Conservation (phyloP, 53 echinoderm and acorn worm genomes). For the Henricia sp. region DNA sequence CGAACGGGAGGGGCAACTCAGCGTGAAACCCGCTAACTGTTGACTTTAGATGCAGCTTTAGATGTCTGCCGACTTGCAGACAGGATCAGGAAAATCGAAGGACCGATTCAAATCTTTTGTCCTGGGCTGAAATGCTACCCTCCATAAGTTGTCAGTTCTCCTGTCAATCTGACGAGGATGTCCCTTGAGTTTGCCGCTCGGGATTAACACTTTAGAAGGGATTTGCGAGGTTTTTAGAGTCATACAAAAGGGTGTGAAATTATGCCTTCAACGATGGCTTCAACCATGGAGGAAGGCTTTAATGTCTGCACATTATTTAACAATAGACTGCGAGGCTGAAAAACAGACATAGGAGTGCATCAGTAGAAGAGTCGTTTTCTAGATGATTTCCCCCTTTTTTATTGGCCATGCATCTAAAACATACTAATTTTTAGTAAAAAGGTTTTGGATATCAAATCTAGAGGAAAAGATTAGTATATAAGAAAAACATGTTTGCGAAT, state of each 20-base stretch:
- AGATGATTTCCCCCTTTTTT: too few species aligned
- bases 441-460: too few species aligned
- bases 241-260: constrained; percentile 51
- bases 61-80: constrained; percentile 36
- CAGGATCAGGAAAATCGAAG: background rate
- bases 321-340: too few species aligned
- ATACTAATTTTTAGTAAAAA: too few species aligned
- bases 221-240: background rate
- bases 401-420: too few species aligned
- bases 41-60: constrained; percentile 31
- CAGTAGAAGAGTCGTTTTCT: too few species aligned
- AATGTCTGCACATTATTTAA: too few species aligned
- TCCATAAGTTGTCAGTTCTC: background rate
- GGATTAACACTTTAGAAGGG: background rate
- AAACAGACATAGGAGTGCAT: too few species aligned
- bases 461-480: too few species aligned
- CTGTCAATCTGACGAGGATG: background rate
- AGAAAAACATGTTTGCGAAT: too few species aligned
- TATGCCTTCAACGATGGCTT: constrained; percentile 19
- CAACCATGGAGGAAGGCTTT: too few species aligned
- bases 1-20: constrained; percentile 28
- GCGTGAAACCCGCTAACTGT: constrained; percentile 19
- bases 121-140: constrained; percentile 33
- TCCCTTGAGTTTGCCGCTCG: constrained; percentile 28
- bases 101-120: constrained; percentile 20